Base-by-base conservation (phyloP, 2,888 invertebrate genomes). In the Physocephala rufipes region DNA sequence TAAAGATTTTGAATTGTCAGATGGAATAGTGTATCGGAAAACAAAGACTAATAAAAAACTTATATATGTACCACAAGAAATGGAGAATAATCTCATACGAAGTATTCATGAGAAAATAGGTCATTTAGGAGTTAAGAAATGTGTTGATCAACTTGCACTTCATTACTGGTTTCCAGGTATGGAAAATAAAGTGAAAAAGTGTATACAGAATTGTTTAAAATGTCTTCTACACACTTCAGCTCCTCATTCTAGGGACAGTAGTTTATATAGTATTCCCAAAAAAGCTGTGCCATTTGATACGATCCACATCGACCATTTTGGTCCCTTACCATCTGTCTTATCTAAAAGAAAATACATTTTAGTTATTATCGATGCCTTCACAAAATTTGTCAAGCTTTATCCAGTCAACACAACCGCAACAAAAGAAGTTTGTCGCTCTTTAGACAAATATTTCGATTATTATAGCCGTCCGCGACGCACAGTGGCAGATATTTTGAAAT, bases 161-260 rank as follows among this genome's bases (percentile, higher is more conserved):
- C 59, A 72, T 43, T 73, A 74, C 63, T 74, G 74, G 73, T 73
- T 75, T 69, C 68, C 70, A 4, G 30, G 67, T 13, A 74, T 71
- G 71, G 63, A 53, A 53, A 0, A 16, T 16, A 65, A 70, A 28
- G 47, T 64, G 19, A 47, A 70, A 7, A 15, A 1, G 1, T 58
- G 28, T n/a, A 70, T 64, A n/a, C 58, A 47, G 30, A 70, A 70
- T 47, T 70, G 70, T 64, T 2, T 70, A 1, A 45, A 30, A n/a
- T 58, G 64, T 24, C 55, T 64, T 30, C n/a, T 58, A 16, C 45
- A 64, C 19, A 58, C 63, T 19, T 43, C 55, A 7, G 30, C 55
- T 45, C 45, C 21, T 26, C 26, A 19, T 16, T 36, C 59, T n/a
- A 49, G 3, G 26, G 36, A 45, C n/a, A 47, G 24, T 24, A 63